Evolutionary conservation across 2,888 invertebrate species (phyloP), one percentile per base, ranked within the genome.

Genomic region (Emmelina monodactyla): DNA sequence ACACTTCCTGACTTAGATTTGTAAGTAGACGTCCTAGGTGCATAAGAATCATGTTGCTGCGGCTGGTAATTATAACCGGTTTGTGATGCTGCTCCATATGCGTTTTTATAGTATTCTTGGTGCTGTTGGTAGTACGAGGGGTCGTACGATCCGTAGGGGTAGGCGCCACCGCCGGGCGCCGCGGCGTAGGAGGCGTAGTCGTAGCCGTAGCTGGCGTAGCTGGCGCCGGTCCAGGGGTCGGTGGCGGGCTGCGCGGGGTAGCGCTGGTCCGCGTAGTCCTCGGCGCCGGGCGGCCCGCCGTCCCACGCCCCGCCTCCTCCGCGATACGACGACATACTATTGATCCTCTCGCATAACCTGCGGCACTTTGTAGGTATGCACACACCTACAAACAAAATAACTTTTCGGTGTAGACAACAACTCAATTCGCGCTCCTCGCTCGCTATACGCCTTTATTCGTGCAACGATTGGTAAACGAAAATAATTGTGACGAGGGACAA

Each of bases 311-410:
- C 53, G n/a, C n/a, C n/a, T 48, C 51, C 50, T 44, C 53, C 65
- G 60, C 63, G 65, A 60, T 76, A 76, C 63, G 76, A 71, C 61
- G 73, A 75, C 78, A 79, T 79, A 70, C 61, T 68, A 67, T 58
- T 54, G 53, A 58, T 60, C 59, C 59, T 62, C 66, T 71, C 71
- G 68, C 75, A 78, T 78, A 76, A 81, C 76, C 70, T 78, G 81
- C 71, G 62, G 80, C 78, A 76, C 78, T 79, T 75, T 75, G 79
- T 82, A 78, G 73, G 80, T 80, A 76, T 67, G 78, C 72, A 76
- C 78, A 78, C 79, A 84, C 85, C 85, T 85, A 85, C 82, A 84
- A 84, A 84, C 83, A 85, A 83, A 84, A 85, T 68, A 84, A 85
- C 85, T 85, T 78, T 82, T 82, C 73, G 84, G 84, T 84, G 84